Evolutionary conservation across 2,113 vertebrate species (phyloP).

Genomic region (Lepisosteus oculatus): DNA sequence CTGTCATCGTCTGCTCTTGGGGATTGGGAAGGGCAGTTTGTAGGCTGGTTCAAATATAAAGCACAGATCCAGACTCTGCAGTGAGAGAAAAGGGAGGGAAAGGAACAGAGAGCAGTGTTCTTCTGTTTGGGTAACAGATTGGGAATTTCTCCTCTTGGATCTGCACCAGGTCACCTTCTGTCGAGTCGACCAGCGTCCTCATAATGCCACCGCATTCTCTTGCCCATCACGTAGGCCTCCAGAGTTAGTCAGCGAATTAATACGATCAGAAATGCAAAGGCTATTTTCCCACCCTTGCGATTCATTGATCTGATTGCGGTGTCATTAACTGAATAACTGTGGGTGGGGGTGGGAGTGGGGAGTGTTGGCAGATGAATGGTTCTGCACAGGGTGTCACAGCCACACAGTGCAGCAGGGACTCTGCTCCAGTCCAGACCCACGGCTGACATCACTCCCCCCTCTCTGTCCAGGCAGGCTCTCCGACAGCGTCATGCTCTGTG

Average conservation of each 20-base stretch:
- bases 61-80: too few species aligned
- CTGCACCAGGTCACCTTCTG: too few species aligned
- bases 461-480: background rate
- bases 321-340: slow-evolving; percentile 69
- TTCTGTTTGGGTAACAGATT: too few species aligned
- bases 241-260: slow-evolving; percentile 70
- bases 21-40: too few species aligned
- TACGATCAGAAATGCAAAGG: slow-evolving; percentile 75
- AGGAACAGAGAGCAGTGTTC: too few species aligned
- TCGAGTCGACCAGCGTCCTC: too few species aligned
- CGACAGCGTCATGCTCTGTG: too few species aligned
- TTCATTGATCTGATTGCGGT: slow-evolving; percentile 74
- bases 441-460: slow-evolving; percentile 18
- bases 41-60: too few species aligned
- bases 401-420: slow-evolving; percentile 16
- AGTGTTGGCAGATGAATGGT: slow-evolving; percentile 27
- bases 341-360: slow-evolving; percentile 45
- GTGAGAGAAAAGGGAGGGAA: too few species aligned
- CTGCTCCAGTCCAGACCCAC: slow-evolving; percentile 15
- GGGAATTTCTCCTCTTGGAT: too few species aligned
- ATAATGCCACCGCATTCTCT: slow-evolving; percentile 21
- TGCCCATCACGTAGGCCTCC: slow-evolving; percentile 65
- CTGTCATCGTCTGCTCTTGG: too few species aligned
- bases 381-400: slow-evolving; percentile 5
- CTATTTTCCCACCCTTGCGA: slow-evolving; percentile 65